phyloP scores from a whole-genome alignment of 1,140 invertebrate genomes.

The Mycetomoellerius zeteki region DNA sequence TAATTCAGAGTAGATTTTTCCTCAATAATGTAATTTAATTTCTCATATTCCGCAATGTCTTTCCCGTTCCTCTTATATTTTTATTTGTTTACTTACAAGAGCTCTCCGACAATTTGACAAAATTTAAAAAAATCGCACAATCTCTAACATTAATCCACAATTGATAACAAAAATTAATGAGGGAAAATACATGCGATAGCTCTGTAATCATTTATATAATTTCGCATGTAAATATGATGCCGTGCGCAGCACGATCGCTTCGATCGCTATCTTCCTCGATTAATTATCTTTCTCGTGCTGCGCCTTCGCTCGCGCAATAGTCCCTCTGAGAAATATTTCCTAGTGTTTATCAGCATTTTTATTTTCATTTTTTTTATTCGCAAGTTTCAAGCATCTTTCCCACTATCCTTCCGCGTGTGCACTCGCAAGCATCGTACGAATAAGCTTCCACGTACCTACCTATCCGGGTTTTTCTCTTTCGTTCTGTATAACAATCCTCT shows the following conservation, averaged over 20 bases:
- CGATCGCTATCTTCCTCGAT: conserved; percentile 40
- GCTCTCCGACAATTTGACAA: neutral
- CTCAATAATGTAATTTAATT: neutral
- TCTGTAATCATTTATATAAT: conserved; percentile 16
- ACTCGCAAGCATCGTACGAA: conserved; percentile 42
- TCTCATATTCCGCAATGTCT: neutral
- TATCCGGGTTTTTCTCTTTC: conserved; percentile 8
- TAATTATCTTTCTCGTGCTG: conserved; percentile 37
- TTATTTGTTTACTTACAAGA: neutral
- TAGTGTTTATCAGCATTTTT: neutral
- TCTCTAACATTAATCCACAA: neutral
- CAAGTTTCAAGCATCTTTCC: neutral
- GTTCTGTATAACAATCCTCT: conserved; percentile 19
- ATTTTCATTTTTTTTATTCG: no score
- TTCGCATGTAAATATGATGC: conserved; percentile 10
- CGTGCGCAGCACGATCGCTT: conserved; percentile 6
- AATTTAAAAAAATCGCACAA: neutral
- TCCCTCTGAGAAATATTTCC: neutral
- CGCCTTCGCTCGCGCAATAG: neutral
- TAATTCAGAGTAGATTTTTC: neutral
- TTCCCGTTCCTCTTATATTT: neutral
- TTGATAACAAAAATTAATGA: conserved; percentile 1
- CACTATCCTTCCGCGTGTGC: conserved; percentile 26
- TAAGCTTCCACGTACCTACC: conserved; percentile 21
- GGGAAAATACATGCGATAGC: neutral